These are phyloP conservation scores for Montipora cactus DNA, from an alignment of 64 coral and sea anemone genomes.

Conservation along the genomic window DNA sequence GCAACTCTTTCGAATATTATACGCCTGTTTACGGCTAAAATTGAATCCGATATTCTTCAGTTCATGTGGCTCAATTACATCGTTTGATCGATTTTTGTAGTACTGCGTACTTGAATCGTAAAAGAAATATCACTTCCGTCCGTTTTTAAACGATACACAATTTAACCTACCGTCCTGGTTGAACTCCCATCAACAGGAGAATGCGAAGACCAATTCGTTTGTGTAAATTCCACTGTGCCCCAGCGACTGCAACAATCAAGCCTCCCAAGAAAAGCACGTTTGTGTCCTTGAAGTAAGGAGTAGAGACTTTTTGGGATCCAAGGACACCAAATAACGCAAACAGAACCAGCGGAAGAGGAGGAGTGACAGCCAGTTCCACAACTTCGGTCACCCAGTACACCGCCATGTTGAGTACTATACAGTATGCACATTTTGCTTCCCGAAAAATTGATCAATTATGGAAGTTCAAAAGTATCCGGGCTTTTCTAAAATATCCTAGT, in stretches of 20 bases:
- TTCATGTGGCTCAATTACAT: background rate
- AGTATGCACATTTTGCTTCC: conserved; percentile 90
- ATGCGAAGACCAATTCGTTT: conserved; percentile 89
- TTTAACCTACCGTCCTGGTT: conserved; percentile 76
- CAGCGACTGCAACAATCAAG: conserved; percentile 84
- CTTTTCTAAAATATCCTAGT: background rate
- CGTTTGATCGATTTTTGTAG: background rate
- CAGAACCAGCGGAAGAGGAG: conserved; percentile 85
- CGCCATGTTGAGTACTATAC: conserved; percentile 84
- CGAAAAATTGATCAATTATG: background rate
- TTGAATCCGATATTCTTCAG: background rate
- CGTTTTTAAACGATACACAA: no score
- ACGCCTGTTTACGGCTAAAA: background rate
- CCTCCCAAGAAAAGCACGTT: conserved; percentile 92
- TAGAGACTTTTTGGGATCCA: conserved; percentile 79
- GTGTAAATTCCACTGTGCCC: conserved; percentile 88
- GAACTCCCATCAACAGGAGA: conserved; percentile 77
- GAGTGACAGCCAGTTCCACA: conserved; percentile 89
- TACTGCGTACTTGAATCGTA: background rate
- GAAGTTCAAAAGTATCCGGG: background rate
- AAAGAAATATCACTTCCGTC: background rate
- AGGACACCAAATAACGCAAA: conserved; percentile 88
- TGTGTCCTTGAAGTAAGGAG: conserved; percentile 94
- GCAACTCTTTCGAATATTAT: background rate
- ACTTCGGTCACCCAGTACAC: conserved; percentile 96